Base-by-base conservation (phyloP, 2,888 invertebrate genomes). In the Drosophila phalerata region DNA sequence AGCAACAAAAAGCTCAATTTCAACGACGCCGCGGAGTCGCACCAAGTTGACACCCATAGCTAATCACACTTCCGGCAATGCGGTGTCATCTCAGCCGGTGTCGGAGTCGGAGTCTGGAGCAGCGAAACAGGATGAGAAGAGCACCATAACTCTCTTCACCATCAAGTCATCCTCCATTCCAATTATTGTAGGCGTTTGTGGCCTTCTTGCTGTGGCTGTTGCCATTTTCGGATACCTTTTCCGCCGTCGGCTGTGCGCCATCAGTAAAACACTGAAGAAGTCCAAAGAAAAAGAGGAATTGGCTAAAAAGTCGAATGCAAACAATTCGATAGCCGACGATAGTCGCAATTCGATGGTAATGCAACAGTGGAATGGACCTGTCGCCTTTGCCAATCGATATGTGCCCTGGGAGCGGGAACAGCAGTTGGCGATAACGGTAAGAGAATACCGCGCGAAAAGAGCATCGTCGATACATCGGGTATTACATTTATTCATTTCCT, bases 341-440 rank as follows among this genome's bases (percentile, higher is more conserved):
- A 92, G 92, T 68, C 91, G 90, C 53, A 92, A 92, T 69, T 92
- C 93, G 61, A 92, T 95, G 88, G 95, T 94, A 6, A 93, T 97
- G 92, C 96, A 96, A 91, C 95, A 96, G 89, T 97, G 97, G 97
- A 94, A 96, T 72, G 96, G 96, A 15, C 96, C 96, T 11, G 94
- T 96, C 76, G 96, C 96, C 9, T 95, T 95, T 90, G 96, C 95
- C 88, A 97, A 97, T 93, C 94, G 97, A 77, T 97, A 97, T 92
- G 97, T 97, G 85, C 95, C 96, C 19, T 97, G 97, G 96, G 96
- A 95, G 67, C 93, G 94, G 42, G 95, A 95, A 60, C 92, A 93
- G 58, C 93, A 93, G 77, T 91, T 73, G 49, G 70, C 57, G 17
- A 79, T 69, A 34, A 68, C 78, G 83, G 89, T 89, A 61, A 87